Conservation (phyloP, 2,113 vertebrate genomes). For the Dipodomys ordii region DNA sequence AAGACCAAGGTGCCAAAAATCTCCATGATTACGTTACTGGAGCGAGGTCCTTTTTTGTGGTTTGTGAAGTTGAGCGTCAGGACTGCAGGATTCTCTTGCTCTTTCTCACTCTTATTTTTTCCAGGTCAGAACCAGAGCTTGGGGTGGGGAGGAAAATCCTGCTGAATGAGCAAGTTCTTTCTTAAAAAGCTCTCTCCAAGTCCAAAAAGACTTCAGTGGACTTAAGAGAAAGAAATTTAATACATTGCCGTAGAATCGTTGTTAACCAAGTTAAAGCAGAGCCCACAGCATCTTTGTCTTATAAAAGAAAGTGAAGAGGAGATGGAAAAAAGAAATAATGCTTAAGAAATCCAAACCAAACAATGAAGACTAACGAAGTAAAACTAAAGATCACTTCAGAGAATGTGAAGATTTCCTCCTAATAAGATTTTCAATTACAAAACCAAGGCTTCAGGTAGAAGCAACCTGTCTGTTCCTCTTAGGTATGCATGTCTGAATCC, state of each 20-base stretch:
- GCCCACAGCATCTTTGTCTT: constrained; percentile 75
- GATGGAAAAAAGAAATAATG: constrained; percentile 77
- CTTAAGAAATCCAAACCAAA: constrained; percentile 76
- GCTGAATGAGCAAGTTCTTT: constrained; percentile 88
- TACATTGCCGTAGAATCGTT: constrained; percentile 61
- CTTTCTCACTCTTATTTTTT: constrained; percentile 83
- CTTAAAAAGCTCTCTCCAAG: constrained; percentile 87
- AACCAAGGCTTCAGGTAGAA: constrained; percentile 36
- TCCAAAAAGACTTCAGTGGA: constrained; percentile 83
- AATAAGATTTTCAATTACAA: constrained; percentile 62
- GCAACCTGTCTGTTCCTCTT: background rate
- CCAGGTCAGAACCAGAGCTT: constrained; percentile 85
- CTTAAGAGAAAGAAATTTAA: constrained; percentile 77
- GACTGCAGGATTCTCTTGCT: constrained; percentile 80
- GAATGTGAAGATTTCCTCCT: constrained; percentile 59
- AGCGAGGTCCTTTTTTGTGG: constrained; percentile 86
- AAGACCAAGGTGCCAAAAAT: constrained; percentile 86
- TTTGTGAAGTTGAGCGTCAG: constrained; percentile 87
- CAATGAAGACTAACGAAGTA: constrained; percentile 66
- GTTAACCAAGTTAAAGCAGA: constrained; percentile 72
- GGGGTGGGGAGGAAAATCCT: constrained; percentile 86
- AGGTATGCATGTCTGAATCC: background rate
- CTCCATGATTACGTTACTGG: constrained; percentile 88
- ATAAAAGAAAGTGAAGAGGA: constrained; percentile 80
- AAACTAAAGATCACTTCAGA: constrained; percentile 60